Conservation (phyloP, 2,797 vertebrate genomes). For the Ficedula albicollis region DNA sequence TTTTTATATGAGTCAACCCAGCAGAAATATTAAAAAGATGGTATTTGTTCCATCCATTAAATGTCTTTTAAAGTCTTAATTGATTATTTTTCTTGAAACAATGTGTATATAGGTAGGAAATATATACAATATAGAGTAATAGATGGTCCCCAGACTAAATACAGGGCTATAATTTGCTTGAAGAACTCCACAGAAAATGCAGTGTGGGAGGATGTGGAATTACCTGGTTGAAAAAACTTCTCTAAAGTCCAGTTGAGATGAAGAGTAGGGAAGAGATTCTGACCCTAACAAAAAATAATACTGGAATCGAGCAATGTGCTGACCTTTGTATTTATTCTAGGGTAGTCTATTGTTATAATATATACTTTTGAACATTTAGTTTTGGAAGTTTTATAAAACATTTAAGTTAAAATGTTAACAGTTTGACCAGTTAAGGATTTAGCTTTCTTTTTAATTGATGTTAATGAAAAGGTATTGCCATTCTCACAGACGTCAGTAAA, state of each 20-base stretch:
- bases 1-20: constrained; percentile 72
- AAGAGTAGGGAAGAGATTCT: neutral
- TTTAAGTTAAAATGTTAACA: constrained; percentile 50
- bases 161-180: constrained; percentile 25
- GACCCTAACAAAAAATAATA: neutral
- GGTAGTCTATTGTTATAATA: constrained; percentile 56
- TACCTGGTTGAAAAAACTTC: neutral
- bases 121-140: constrained; percentile 42
- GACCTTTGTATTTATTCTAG: constrained; percentile 59
- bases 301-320: neutral
- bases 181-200: neutral
- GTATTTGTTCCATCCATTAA: constrained; percentile 56
- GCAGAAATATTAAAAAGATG: constrained; percentile 65
- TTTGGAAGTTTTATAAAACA: constrained; percentile 47
- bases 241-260: neutral
- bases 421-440: constrained; percentile 45
- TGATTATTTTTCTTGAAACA: constrained; percentile 74
- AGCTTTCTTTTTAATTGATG: constrained; percentile 21
- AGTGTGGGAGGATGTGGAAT: neutral
- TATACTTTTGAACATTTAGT: constrained; percentile 57
- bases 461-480: constrained; percentile 11
- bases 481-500: constrained; percentile 32
- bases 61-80: constrained; percentile 68
- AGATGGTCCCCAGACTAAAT: constrained; percentile 51
- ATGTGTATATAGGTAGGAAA: constrained; percentile 70